These are phyloP conservation scores for Atherinosoma microstoma DNA, from an alignment of 2,797 vertebrate species.

Conservation along the genomic window DNA sequence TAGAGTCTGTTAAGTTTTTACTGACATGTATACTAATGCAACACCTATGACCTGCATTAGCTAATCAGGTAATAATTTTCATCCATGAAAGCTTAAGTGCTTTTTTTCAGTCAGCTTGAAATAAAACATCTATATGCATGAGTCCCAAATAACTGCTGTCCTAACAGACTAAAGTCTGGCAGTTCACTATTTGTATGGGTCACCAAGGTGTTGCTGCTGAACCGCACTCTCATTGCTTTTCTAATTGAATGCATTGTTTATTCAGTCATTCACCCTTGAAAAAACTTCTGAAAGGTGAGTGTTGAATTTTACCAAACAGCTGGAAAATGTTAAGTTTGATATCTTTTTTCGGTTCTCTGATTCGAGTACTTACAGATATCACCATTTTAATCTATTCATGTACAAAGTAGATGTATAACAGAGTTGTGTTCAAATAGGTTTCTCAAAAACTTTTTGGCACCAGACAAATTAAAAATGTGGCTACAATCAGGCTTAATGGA, in stretches of 20 bases:
- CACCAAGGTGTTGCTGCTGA: slow-evolving; percentile 23
- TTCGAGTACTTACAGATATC: no score
- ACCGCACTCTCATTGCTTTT: slow-evolving; percentile 11
- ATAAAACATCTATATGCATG: slow-evolving; percentile 51
- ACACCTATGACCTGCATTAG: slow-evolving; percentile 58
- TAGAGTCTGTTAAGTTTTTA: slow-evolving; percentile 24
- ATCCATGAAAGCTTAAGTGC: slow-evolving; percentile 61
- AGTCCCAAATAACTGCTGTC: slow-evolving; percentile 23
- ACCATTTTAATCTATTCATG: no score
- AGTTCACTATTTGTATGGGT: slow-evolving; percentile 11
- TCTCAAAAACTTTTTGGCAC: no score
- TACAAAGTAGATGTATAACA: no score
- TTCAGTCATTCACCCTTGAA: not conserved
- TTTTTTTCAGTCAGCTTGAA: slow-evolving; percentile 60
- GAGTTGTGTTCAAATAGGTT: no score
- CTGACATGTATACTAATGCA: slow-evolving; percentile 47
- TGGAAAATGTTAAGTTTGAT: not conserved
- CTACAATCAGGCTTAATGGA: no score
- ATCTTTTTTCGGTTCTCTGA: not conserved
- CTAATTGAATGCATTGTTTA: slow-evolving; percentile 15
- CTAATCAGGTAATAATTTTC: slow-evolving; percentile 47
- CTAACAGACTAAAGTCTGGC: slow-evolving; percentile 7
- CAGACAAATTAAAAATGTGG: no score
- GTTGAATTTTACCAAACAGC: slow-evolving; percentile 2
- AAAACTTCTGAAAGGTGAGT: slow-evolving; percentile 12